Base-by-base conservation (phyloP, 1,140 invertebrate genomes). In the Galendromus occidentalis region DNA sequence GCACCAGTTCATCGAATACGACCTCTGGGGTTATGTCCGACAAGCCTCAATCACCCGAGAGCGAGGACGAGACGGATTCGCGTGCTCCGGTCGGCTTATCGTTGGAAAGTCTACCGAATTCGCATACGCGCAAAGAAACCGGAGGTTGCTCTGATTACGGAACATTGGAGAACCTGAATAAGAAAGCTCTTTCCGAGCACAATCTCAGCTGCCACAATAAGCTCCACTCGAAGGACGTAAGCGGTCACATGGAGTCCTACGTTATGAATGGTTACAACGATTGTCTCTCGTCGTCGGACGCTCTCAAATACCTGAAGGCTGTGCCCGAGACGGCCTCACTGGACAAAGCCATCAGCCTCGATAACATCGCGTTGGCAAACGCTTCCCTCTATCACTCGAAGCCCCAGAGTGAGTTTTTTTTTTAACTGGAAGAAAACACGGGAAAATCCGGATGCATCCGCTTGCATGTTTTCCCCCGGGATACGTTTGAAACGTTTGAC, bases 1-100 rank as follows among this genome's bases (percentile, higher is more conserved):
- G 88, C 51, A 86, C 82, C 72, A 88, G 87, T 41, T 92, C 88
- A 67, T 93, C 90, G 2, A 93, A 92, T 72, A 93, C 90, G 42
- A 93, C 91, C 2, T 92, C 89, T 6, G 91, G 91, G 51, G 93
- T 94, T 67, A 90, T 92, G 9, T 93, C 89, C 73, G 91, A 94
- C 75, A 82, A 88, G 68, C 87, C 93, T 55, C 88, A 91, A 74
- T 92, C 88, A 64, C 89, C 93, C 74, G 89, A 92, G 69, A 81
- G 79, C 73, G 82, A 82, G 75, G 79, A 79, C 80, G 74, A 69
- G 70, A 68, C 30, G 22, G 39, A 65, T 12, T 41, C 42, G 22
- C 42, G 22, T 22, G 65, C 33, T 65, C 67, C 72, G 55, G 83
- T 82, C 45, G 69, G 25, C 44, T 81, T 83, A 9, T 85, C 85